These are phyloP conservation scores for Coluber constrictor DNA, from an alignment of 2,797 vertebrate genomes.

Conservation along the genomic window DNA sequence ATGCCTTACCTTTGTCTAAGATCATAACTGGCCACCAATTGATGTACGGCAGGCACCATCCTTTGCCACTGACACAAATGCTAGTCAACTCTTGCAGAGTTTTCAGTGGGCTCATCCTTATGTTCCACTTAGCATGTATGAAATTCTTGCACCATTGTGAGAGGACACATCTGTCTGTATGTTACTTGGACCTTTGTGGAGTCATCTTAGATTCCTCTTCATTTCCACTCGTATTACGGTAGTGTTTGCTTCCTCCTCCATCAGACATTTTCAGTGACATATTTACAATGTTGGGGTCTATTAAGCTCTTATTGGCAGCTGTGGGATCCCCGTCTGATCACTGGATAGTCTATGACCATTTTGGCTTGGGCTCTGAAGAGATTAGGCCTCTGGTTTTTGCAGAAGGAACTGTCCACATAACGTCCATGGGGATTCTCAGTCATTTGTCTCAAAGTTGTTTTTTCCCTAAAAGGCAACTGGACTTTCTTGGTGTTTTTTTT, in stretches of 20 bases:
- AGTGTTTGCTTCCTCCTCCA: not conserved
- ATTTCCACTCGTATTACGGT: not conserved
- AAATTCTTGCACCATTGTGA: not conserved
- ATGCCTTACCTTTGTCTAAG: not conserved
- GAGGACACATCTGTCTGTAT: not conserved
- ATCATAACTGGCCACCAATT: not conserved
- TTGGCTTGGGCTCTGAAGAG: not conserved
- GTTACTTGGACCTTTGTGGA: not conserved
- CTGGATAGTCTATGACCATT: not conserved
- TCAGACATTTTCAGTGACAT: not conserved
- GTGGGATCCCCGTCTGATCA: not conserved
- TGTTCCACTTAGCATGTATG: not conserved
- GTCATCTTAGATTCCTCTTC: not conserved
- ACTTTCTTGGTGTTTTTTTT: no score
- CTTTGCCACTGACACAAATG: not conserved
- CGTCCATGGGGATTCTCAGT: no score
- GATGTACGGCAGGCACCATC: not conserved
- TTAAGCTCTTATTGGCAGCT: not conserved
- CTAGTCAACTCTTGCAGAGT: not conserved
- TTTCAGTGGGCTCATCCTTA: not conserved
- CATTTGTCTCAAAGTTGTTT: no score
- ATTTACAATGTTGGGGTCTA: not conserved
- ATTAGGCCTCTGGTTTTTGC: not conserved
- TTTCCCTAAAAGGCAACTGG: no score
- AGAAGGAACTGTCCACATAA: no score